Evolutionary conservation across 2,888 invertebrate genomes (phyloP).

Genomic region (Drosophila siamana): DNA sequence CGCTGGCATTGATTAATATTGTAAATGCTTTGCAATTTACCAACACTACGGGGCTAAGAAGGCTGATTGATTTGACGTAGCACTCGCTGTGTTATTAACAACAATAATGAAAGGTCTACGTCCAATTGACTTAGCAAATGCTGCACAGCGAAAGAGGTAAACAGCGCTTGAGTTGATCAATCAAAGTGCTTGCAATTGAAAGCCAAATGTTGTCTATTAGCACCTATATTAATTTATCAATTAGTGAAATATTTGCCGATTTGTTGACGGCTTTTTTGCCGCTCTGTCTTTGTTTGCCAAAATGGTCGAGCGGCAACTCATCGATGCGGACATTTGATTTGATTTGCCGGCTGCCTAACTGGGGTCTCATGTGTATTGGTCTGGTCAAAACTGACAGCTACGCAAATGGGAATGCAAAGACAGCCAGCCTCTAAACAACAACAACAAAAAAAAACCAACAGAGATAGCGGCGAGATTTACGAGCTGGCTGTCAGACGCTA

Average conservation of each 20-base stretch:
- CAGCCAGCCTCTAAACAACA: conserved; percentile 39
- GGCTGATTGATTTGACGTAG: conserved; percentile 52
- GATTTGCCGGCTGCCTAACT: conserved; percentile 39
- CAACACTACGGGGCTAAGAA: conserved; percentile 1
- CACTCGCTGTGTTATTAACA: conserved; percentile 56
- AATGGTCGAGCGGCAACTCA: conserved; percentile 38
- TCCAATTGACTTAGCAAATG: neutral
- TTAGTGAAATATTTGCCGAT: conserved; percentile 3
- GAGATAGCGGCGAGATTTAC: conserved; percentile 74
- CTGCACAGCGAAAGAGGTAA: neutral
- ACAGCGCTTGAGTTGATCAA: neutral
- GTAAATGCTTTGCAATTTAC: conserved; percentile 35
- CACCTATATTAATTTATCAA: neutral
- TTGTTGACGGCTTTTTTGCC: neutral
- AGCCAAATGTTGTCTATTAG: neutral
- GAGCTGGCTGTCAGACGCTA: conserved; percentile 75
- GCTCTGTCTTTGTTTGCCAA: neutral
- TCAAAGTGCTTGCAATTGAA: neutral
- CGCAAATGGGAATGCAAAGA: conserved; percentile 67
- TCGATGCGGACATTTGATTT: conserved; percentile 57
- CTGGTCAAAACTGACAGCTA: conserved; percentile 66
- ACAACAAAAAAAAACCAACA: conserved; percentile 17
- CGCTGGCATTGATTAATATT: conserved; percentile 64
- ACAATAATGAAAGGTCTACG: conserved; percentile 41
- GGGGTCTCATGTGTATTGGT: conserved; percentile 69